Conservation (phyloP, 1,140 invertebrate species). For the Protaetia brevitarsis region DNA sequence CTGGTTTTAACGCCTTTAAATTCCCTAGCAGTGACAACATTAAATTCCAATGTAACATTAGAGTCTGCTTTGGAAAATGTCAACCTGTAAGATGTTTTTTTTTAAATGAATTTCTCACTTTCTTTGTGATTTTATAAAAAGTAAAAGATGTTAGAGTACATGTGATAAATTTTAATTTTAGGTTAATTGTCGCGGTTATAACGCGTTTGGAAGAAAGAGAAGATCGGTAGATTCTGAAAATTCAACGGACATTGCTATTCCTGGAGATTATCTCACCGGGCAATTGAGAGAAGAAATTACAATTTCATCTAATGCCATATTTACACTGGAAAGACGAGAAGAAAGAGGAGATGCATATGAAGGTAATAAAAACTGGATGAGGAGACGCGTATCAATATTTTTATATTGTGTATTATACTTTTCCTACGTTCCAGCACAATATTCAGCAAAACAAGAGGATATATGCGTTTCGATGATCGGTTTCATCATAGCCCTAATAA, state of each 20-base stretch:
- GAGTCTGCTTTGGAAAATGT: constrained; percentile 92
- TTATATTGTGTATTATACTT: neutral
- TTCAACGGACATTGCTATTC: constrained; percentile 58
- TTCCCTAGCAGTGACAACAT: constrained; percentile 94
- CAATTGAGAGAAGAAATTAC: constrained; percentile 89
- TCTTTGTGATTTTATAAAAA: neutral
- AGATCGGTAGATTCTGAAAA: constrained; percentile 59
- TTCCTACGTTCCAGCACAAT: constrained; percentile 16
- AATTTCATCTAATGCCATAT: constrained; percentile 86
- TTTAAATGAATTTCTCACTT: neutral
- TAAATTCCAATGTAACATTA: constrained; percentile 92
- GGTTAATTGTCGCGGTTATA: constrained; percentile 88
- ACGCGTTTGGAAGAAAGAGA: constrained; percentile 81
- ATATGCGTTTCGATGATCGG: constrained; percentile 92
- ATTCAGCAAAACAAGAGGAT: constrained; percentile 57
- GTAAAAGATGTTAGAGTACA: too few relatives aligned
- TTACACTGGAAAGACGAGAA: constrained; percentile 83
- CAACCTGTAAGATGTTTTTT: constrained; percentile 70
- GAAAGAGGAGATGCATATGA: constrained; percentile 66
- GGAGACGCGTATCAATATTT: neutral
- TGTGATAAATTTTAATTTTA: constrained; percentile 46
- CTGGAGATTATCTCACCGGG: constrained; percentile 65
- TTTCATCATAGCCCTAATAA: constrained; percentile 85
- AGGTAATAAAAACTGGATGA: constrained; percentile 53
- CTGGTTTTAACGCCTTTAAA: constrained; percentile 92